A percentile compares a stretch with the other conserved stretches of the same genome.
These are phyloP conservation scores for Lithophane ornitopus DNA, from an alignment of 2,888 invertebrate species.

Conservation along the genomic window DNA sequence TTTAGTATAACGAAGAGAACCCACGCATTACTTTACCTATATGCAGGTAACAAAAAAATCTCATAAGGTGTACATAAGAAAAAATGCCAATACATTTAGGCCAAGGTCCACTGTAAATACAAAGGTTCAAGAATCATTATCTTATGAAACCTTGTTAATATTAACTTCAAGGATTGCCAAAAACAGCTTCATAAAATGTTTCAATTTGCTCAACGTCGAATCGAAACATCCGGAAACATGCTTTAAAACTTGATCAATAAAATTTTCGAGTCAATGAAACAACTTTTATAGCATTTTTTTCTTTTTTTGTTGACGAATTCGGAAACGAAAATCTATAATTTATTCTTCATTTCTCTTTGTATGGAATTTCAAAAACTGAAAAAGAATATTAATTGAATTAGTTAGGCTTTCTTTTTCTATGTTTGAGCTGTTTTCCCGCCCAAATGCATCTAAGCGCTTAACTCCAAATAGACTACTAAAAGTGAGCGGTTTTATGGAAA, in stretches of 20 bases:
- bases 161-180: constrained; percentile 24
- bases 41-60: not conserved
- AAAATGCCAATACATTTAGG: not conserved
- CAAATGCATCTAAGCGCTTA: not conserved
- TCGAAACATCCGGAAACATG: constrained; percentile 28
- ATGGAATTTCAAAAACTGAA: not conserved
- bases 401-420: not conserved
- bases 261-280: constrained; percentile 26
- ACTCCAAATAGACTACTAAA: not conserved
- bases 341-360: not conserved
- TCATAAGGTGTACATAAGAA: not conserved
- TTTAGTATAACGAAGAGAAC: not conserved
- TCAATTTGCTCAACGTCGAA: constrained; percentile 9
- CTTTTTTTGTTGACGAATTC: not conserved
- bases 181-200: constrained; percentile 4
- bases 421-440: not conserved
- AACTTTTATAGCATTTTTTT: constrained; percentile 1
- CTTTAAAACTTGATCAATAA: constrained; percentile 32
- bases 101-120: not conserved
- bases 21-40: not conserved
- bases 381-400: not conserved
- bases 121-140: constrained; percentile 11
- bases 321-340: not conserved
- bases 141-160: constrained; percentile 5
- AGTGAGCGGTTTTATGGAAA: not conserved